Conservation (phyloP, 2,888 invertebrate species). For the Drosophila mulleri region DNA sequence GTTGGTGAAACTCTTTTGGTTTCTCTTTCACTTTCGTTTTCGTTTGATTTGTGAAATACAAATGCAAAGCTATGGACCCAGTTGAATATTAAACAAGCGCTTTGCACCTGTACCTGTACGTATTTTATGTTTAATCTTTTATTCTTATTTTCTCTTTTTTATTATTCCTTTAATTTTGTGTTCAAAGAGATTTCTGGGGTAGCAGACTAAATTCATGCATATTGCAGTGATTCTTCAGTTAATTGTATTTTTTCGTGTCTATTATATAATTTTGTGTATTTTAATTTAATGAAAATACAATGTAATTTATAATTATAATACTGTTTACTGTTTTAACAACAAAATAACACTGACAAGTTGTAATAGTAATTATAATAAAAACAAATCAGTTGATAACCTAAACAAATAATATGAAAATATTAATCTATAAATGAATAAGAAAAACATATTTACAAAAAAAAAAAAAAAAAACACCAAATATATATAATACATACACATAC, state of each 20-base stretch:
- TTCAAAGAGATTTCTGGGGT: constrained; percentile 83
- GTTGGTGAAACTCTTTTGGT: constrained; percentile 19
- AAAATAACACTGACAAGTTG: constrained; percentile 74
- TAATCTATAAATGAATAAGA: constrained; percentile 63
- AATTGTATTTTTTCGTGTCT: constrained; percentile 44
- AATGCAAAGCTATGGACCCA: constrained; percentile 36
- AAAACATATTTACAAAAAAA: constrained; percentile 46
- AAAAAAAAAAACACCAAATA: constrained; percentile 23
- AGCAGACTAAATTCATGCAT: constrained; percentile 85
- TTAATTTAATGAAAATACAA: constrained; percentile 66
- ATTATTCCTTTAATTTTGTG: constrained; percentile 41
- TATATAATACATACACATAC: constrained; percentile 24
- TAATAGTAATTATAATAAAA: constrained; percentile 66
- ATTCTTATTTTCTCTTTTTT: constrained; percentile 3
- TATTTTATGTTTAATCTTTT: constrained; percentile 26
- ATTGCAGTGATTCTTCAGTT: constrained; percentile 58
- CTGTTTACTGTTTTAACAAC: constrained; percentile 64
- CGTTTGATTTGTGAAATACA: constrained; percentile 44
- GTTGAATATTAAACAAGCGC: constrained; percentile 20
- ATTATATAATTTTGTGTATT: constrained; percentile 54
- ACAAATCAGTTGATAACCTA: constrained; percentile 68
- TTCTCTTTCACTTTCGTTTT: constrained; percentile 6
- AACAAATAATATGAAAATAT: constrained; percentile 68
- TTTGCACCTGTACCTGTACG: constrained; percentile 36
- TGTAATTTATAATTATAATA: constrained; percentile 61